Conservation (phyloP, 2,113 vertebrate species). For the Actenoides lindsayi region DNA sequence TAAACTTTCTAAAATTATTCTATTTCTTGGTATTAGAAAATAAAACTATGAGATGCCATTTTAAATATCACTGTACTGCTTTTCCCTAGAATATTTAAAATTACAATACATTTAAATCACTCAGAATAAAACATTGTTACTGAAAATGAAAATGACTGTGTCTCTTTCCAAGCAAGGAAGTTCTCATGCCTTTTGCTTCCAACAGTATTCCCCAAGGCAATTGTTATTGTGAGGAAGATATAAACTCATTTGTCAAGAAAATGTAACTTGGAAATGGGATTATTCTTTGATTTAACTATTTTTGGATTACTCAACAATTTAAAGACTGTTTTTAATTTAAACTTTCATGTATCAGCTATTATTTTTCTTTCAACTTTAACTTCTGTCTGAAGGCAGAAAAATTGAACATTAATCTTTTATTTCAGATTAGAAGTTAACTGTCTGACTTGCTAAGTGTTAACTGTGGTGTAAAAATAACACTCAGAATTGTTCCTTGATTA, state of each 20-base stretch:
- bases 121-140: not conserved
- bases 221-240: not conserved
- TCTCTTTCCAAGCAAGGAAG: not conserved
- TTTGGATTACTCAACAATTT: not conserved
- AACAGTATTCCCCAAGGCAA: not conserved
- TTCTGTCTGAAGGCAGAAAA: not conserved
- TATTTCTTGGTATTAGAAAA: not conserved
- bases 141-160: not conserved
- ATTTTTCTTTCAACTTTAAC: not conserved
- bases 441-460: not conserved
- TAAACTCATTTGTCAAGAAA: not conserved
- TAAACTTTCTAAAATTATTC: not conserved
- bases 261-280: not conserved
- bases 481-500: not conserved
- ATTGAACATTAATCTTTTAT: not conserved
- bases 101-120: rapidly evolving
- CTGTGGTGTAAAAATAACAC: not conserved
- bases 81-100: not conserved
- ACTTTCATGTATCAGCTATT: not conserved
- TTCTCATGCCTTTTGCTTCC: not conserved
- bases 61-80: not conserved
- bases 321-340: not conserved
- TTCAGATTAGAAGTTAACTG: not conserved
- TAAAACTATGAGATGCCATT: not conserved
- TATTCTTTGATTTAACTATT: not conserved